Evolutionary conservation across 2,113 vertebrate species (phyloP).

Genomic region (Microcebus tavaratra): DNA sequence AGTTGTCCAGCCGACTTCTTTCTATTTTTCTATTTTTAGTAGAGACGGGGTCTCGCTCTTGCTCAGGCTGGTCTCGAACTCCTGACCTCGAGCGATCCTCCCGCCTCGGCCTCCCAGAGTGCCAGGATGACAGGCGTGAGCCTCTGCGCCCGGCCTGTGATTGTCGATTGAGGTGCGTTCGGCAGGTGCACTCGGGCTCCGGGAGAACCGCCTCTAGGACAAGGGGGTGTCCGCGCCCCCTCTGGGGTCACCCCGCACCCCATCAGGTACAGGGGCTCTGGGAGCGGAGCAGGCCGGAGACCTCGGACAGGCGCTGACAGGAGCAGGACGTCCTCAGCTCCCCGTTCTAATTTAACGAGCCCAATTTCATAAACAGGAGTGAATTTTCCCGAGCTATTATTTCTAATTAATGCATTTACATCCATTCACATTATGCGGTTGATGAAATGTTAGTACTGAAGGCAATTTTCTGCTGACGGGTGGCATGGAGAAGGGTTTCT

Average conservation of each 20-base stretch:
- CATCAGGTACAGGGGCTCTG: fast-evolving
- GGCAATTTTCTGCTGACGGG: slow-evolving; percentile 67
- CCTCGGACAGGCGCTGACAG: slow-evolving; percentile 51
- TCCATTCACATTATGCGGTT: slow-evolving; percentile 75
- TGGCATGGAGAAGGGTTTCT: slow-evolving; percentile 60
- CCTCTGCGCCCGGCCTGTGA: neutral
- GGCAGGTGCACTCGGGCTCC: neutral
- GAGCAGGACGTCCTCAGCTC: slow-evolving; percentile 67
- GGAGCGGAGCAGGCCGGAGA: neutral
- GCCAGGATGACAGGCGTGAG: too few relatives aligned
- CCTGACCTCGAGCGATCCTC: too few relatives aligned
- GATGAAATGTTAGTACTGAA: slow-evolving; percentile 79
- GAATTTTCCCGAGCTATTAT: slow-evolving; percentile 75
- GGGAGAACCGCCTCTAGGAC: slow-evolving; percentile 73
- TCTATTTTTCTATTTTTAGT: too few relatives aligned
- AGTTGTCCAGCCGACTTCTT: too few relatives aligned
- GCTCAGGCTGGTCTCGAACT: too few relatives aligned
- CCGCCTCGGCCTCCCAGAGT: too few relatives aligned
- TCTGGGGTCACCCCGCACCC: slow-evolving; percentile 12
- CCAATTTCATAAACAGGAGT: slow-evolving; percentile 80
- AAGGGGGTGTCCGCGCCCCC: slow-evolving; percentile 72
- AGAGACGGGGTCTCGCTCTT: too few relatives aligned
- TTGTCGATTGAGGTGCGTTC: neutral
- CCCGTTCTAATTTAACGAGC: slow-evolving; percentile 79
- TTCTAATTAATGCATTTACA: slow-evolving; percentile 80